A percentile compares a stretch with the other conserved stretches of the same genome.
Conservation (phyloP, 2,113 vertebrate genomes). For the Antidorcas marsupialis region DNA sequence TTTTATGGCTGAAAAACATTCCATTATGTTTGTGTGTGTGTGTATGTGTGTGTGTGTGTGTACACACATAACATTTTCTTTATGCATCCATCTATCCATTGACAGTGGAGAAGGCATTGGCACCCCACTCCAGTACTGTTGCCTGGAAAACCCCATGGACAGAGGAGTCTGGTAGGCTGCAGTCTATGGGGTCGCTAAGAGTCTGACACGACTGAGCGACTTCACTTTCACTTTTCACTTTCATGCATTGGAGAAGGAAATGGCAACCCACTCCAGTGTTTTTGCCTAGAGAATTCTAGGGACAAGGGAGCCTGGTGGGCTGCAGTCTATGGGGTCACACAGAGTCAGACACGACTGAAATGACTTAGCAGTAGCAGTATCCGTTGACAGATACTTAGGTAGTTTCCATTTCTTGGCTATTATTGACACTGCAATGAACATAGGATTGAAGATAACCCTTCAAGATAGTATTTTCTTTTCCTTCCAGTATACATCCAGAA, state of each 20-base stretch:
- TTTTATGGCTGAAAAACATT: neutral
- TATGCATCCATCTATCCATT: neutral
- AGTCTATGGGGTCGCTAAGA: too few relatives aligned
- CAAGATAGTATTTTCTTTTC: neutral
- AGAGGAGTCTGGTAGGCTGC: too few relatives aligned
- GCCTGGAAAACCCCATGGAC: too few relatives aligned
- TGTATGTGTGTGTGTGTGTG: neutral
- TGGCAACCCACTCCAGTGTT: too few relatives aligned
- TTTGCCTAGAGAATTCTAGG: too few relatives aligned
- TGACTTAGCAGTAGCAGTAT: neutral
- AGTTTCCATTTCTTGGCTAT: neutral
- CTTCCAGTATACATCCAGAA: neutral
- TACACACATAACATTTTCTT: neutral
- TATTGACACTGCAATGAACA: neutral
- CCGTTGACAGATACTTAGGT: neutral
- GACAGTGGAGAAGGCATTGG: neutral
- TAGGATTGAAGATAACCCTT: neutral
- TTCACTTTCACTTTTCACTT: too few relatives aligned
- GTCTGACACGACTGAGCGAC: too few relatives aligned
- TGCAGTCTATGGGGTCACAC: too few relatives aligned
- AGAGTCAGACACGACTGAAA: too few relatives aligned
- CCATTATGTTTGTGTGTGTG: neutral
- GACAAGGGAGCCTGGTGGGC: too few relatives aligned
- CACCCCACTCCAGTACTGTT: too few relatives aligned
- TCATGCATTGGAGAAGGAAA: too few relatives aligned